A percentile compares a stretch with the other conserved stretches of the same genome.
These are phyloP conservation scores for Conchocele bisecta DNA, from an alignment of 2,888 invertebrate genomes.

Conservation along the genomic window DNA sequence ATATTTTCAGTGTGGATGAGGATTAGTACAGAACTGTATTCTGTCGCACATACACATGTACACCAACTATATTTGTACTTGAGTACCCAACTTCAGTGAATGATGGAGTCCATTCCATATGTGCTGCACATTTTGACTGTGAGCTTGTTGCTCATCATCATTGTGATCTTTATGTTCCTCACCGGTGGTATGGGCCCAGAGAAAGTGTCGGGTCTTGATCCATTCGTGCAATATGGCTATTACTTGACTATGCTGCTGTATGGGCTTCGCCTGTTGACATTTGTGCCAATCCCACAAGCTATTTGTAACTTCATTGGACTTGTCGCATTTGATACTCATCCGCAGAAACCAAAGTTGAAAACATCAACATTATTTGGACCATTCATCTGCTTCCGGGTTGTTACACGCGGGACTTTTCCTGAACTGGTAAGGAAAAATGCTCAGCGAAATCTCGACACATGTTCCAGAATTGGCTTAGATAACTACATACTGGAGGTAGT, in stretches of 20 bases:
- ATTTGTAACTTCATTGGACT: slow-evolving; percentile 73
- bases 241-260: slow-evolving; percentile 63
- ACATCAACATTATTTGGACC: slow-evolving; percentile 71
- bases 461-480: slow-evolving; percentile 64
- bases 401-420: slow-evolving; percentile 66
- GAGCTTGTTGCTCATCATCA: slow-evolving; percentile 40
- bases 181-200: slow-evolving; percentile 55
- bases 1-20: no score
- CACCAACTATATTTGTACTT: no score
- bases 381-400: slow-evolving; percentile 71
- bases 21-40: no score
- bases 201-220: slow-evolving; percentile 50
- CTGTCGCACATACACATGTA: no score
- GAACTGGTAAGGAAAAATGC: slow-evolving; percentile 67
- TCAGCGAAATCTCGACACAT: slow-evolving; percentile 66
- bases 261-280: slow-evolving; percentile 60
- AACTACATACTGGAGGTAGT: slow-evolving; percentile 72
- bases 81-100: no score
- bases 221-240: slow-evolving; percentile 64
- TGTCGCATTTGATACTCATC: slow-evolving; percentile 68
- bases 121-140: slow-evolving; percentile 54
- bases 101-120: slow-evolving; percentile 51
- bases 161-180: slow-evolving; percentile 48
- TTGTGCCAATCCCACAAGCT: slow-evolving; percentile 68
- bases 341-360: slow-evolving; percentile 68